Evolutionary conservation across 1,140 invertebrate species (phyloP).

Genomic region (Akabosia matsudoensis): DNA sequence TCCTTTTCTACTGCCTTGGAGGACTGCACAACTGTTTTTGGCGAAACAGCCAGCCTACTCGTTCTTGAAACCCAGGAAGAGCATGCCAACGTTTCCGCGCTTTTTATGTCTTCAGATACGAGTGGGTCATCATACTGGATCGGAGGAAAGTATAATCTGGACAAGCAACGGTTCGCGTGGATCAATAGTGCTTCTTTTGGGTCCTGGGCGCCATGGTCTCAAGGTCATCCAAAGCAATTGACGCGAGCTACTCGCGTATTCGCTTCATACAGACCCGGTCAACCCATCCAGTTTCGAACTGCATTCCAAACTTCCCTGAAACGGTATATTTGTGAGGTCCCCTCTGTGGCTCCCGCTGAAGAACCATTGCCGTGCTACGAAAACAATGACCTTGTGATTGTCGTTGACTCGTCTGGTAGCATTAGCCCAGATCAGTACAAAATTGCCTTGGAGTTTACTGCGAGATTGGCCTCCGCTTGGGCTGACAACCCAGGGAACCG

Average conservation of each 20-base stretch:
- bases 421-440: background rate
- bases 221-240: background rate
- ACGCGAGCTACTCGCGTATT: background rate
- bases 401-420: slow-evolving; percentile 24
- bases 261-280: background rate
- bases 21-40: no score
- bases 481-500: background rate
- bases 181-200: background rate
- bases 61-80: background rate
- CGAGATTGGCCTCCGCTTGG: background rate
- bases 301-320: background rate
- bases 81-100: background rate
- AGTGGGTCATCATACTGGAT: background rate
- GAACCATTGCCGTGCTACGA: background rate
- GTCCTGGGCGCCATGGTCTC: background rate
- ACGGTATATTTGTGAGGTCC: background rate
- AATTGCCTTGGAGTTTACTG: background rate
- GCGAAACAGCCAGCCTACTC: background rate
- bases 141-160: background rate
- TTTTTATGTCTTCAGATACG: background rate
- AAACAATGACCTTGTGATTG: slow-evolving; percentile 14
- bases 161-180: background rate
- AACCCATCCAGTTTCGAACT: background rate
- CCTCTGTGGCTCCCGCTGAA: background rate
- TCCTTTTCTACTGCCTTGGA: no score